Base-by-base conservation (phyloP, 1,140 invertebrate genomes). In the Xylocopa sonorina region DNA sequence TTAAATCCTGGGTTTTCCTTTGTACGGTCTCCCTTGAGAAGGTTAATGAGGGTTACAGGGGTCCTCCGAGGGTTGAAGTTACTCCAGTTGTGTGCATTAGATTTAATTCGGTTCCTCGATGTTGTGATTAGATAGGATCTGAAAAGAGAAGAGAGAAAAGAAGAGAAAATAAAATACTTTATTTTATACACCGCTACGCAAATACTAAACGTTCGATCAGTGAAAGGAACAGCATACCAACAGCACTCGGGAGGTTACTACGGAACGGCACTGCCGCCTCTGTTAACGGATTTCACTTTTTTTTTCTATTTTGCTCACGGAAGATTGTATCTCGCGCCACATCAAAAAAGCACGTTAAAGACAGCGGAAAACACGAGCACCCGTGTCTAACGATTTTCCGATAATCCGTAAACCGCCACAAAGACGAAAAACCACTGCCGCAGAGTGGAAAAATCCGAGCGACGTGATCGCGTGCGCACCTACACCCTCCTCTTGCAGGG, bases 321-420 rank as follows among this genome's bases (percentile, higher is more conserved):
- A 12, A 34, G 21, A 34, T 9, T 34, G 12, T 24, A 14, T 10
- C 21, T 3, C 16, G 18, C 6, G 2, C 34, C 50, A 18, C 29
- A 60, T 73, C 27, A 24, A 58, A 73, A 73, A 73, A 73, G 24
- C 53, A 48, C 14, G 41, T 73, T 29, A 73, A 73, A 60, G 71
- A 62, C 55, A 48, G 71, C 71, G 43, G 29, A 43, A 57, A 71
- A 71, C 51, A 41, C 71, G 57, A 32, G 29, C 71, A 34, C 69
- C 57, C 43, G 34, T 38, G 68, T 71, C 68, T 71, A 71, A 71
- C 68, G 57, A 71, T 71, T 73, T 73, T 58, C 71, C 71, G 57
- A 73, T 73, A 73, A 73, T 73, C 71, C 55, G 71, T 73, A 38
- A 73, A 71, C 68, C 38, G 32, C 43, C 57, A 62, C 55, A 75